These are phyloP conservation scores for Cepaea hortensis DNA, from an alignment of 2,888 invertebrate species.

Conservation along the genomic window DNA sequence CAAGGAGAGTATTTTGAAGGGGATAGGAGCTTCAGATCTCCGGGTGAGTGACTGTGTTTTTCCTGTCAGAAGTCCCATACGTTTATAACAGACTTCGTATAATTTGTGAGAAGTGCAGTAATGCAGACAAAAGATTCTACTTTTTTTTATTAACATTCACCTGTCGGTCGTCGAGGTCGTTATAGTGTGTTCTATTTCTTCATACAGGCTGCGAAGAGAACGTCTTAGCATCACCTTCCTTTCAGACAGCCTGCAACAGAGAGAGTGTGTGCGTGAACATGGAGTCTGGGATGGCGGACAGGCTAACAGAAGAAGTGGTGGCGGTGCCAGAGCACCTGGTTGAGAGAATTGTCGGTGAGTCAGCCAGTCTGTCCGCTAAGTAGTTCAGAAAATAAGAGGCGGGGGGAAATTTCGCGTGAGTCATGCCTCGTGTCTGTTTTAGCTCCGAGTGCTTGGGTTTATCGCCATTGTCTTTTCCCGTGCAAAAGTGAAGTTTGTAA, in stretches of 20 bases:
- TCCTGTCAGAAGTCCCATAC: no score
- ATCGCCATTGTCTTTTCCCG: background rate
- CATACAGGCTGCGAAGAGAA: background rate
- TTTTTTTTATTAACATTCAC: no score
- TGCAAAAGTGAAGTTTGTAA: background rate
- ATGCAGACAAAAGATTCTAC: no score
- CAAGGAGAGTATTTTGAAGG: no score
- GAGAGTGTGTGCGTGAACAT: background rate
- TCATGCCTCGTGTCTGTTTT: background rate
- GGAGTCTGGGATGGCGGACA: constrained; percentile 24
- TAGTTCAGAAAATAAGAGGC: background rate
- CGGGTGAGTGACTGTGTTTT: no score
- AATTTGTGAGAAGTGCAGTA: no score
- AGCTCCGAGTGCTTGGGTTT: background rate
- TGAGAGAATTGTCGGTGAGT: constrained; percentile 40
- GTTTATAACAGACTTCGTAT: no score
- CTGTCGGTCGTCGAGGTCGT: no score
- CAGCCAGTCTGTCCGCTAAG: background rate
- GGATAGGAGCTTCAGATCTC: no score
- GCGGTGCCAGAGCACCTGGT: constrained; percentile 45
- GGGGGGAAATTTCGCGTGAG: background rate
- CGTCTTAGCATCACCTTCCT: background rate
- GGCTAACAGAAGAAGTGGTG: constrained; percentile 38
- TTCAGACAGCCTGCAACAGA: background rate
- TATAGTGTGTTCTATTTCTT: background rate